These are phyloP conservation scores for Leptarthrus brevirostris DNA, from an alignment of 2,888 invertebrate species.

Conservation along the genomic window DNA sequence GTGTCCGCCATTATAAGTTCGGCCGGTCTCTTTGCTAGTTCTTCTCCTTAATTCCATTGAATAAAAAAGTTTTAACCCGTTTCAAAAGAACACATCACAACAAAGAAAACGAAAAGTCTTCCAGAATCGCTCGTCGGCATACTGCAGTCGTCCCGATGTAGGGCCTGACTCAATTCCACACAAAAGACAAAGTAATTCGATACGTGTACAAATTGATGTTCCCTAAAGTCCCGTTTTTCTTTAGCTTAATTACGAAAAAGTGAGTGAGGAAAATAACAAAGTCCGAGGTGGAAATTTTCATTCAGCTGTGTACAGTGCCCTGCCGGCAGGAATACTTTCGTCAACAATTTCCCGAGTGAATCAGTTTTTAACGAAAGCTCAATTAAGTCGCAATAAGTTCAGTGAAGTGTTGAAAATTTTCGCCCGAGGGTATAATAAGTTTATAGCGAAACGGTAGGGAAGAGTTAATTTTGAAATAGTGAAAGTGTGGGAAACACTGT, in stretches of 20 bases:
- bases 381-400: constrained; percentile 12
- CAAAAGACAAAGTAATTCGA: not conserved
- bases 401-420: constrained; percentile 14
- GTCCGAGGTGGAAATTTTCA: not conserved
- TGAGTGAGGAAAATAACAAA: not conserved
- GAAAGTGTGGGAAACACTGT: not conserved
- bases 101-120: not conserved
- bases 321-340: not conserved
- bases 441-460: not conserved
- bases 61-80: not conserved
- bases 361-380: not conserved
- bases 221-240: not conserved
- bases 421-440: not conserved
- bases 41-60: not conserved
- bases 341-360: not conserved
- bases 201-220: not conserved
- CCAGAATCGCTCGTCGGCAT: not conserved
- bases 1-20: constrained; percentile 52
- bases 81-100: not conserved
- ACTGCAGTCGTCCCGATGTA: not conserved
- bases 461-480: constrained; percentile 12
- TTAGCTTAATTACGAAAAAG: not conserved
- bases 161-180: not conserved
- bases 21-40: constrained; percentile 5
- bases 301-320: not conserved